Percentiles rank a stretch among this genome's conserved stretches.
phyloP scores from a whole-genome alignment of 2,888 invertebrate genomes.

The Parnassius mnemosyne region DNA sequence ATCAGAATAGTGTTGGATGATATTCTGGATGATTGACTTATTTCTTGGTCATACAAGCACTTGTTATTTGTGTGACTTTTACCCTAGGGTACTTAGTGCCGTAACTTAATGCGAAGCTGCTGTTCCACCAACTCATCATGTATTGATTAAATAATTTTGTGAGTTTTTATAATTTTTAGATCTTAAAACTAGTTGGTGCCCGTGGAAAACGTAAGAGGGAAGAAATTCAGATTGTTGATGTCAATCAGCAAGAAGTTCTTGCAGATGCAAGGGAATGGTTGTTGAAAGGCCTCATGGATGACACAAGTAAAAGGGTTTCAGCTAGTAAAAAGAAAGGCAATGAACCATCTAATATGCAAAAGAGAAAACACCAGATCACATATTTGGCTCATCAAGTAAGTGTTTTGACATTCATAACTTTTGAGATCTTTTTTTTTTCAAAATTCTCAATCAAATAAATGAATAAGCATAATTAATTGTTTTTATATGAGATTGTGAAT shows the following conservation, averaged over 20 bases:
- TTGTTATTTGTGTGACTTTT: no score
- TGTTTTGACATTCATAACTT: neutral
- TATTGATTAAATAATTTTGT: neutral
- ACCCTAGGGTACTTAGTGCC: no score
- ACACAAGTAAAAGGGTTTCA: constrained; percentile 77
- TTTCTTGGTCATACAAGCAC: no score
- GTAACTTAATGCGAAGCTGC: no score
- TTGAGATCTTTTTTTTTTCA: no score
- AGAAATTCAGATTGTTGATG: constrained; percentile 89
- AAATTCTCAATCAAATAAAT: no score
- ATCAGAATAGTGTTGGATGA: no score
- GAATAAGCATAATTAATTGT: no score
- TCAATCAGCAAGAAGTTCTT: constrained; percentile 89
- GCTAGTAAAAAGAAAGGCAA: constrained; percentile 78
- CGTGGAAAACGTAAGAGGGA: constrained; percentile 83
- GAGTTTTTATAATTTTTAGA: constrained; percentile 46
- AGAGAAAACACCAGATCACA: constrained; percentile 96
- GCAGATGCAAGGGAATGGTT: constrained; percentile 91
- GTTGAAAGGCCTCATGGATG: constrained; percentile 88
- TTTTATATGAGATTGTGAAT: no score
- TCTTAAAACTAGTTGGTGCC: constrained; percentile 85
- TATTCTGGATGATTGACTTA: neutral
- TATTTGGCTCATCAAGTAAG: constrained; percentile 91
- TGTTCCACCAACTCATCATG: no score
- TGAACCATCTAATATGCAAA: constrained; percentile 85